Evolutionary conservation across 2,888 invertebrate genomes (phyloP).

Genomic region (Drosophila gaucha): DNA sequence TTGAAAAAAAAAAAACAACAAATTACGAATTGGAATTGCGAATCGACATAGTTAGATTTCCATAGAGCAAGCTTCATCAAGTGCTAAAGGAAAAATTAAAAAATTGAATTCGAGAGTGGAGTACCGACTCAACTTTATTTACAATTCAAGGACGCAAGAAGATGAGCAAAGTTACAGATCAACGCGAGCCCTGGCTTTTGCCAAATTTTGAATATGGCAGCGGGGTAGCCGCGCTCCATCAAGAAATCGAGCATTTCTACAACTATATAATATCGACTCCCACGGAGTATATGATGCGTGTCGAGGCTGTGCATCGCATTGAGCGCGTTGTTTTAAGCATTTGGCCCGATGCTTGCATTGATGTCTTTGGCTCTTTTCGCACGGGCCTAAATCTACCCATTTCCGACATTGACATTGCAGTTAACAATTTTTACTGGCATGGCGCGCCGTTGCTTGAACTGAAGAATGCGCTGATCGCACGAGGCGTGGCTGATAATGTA

Average conservation of each 20-base stretch:
- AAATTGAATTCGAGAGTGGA: not conserved
- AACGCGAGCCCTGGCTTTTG: constrained; percentile 46
- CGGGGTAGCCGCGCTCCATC: constrained; percentile 53
- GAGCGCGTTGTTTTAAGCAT: constrained; percentile 38
- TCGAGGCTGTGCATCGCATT: constrained; percentile 51
- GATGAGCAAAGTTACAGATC: constrained; percentile 35
- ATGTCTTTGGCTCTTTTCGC: constrained; percentile 64
- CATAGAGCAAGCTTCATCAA: constrained; percentile 5
- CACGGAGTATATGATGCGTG: constrained; percentile 50
- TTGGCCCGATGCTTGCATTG: constrained; percentile 56
- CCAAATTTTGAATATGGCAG: constrained; percentile 46
- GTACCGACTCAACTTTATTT: not conserved
- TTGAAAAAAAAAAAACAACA: constrained; percentile 31
- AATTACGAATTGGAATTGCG: constrained; percentile 21
- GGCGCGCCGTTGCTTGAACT: constrained; percentile 43
- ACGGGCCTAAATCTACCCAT: constrained; percentile 60
- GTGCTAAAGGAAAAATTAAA: not conserved
- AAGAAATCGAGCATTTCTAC: constrained; percentile 68
- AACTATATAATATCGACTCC: constrained; percentile 52
- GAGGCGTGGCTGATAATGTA: constrained; percentile 40
- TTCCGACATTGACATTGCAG: constrained; percentile 64
- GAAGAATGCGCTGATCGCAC: constrained; percentile 35
- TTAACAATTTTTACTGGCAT: constrained; percentile 32
- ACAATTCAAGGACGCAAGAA: not conserved
- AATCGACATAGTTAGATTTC: not conserved